phyloP scores from a whole-genome alignment of 2,113 vertebrate species.

The Tychaedon coryphoeus region DNA sequence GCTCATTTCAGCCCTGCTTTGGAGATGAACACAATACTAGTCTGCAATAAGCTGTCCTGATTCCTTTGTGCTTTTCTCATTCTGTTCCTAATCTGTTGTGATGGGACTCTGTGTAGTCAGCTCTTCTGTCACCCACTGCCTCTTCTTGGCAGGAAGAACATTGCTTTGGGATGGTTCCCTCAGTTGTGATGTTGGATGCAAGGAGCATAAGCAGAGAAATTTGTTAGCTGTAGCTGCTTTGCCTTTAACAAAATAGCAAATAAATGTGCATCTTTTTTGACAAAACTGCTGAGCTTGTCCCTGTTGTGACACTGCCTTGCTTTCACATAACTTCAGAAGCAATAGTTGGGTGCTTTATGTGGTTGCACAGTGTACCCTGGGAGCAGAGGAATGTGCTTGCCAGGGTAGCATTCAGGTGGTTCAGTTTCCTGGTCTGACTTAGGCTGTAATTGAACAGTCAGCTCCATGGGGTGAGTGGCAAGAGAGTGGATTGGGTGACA shows the following conservation, averaged over 20 bases:
- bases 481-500: neutral
- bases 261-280: neutral
- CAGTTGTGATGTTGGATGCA: neutral
- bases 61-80: neutral
- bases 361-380: neutral
- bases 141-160: neutral
- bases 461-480: accelerated
- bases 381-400: neutral
- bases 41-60: neutral
- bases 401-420: neutral
- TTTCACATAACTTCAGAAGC: neutral
- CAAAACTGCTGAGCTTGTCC: neutral
- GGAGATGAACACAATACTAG: neutral
- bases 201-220: neutral
- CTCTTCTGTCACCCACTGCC: neutral
- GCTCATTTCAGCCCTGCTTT: neutral
- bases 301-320: neutral
- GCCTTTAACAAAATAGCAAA: neutral
- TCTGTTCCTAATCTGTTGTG: neutral
- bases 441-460: neutral
- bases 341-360: neutral
- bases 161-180: neutral
- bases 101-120: neutral
- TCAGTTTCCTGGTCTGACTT: neutral
- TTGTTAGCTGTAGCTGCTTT: neutral